Base-by-base conservation (phyloP, 2,888 invertebrate species). In the Apomyelois bistriatella region DNA sequence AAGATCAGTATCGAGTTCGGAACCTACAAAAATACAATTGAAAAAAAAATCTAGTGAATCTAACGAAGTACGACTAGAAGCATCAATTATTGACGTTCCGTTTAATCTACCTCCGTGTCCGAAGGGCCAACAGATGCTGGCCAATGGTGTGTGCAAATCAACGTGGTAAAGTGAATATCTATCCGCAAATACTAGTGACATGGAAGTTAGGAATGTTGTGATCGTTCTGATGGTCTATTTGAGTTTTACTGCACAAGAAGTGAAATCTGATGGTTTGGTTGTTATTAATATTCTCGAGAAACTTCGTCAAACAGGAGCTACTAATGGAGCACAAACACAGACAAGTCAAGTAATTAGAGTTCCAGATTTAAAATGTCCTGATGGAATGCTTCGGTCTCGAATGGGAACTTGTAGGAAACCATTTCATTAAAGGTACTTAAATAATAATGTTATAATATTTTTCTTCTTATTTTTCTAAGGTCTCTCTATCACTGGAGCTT, bases 221-320 rank as follows among this genome's bases (percentile, higher is more conserved):
- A 32, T 46, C 10, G 16, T 46, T 16, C 4, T 46, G 10, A 32
- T 46, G 32, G 15, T 46, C 10, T 5, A 32, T 15, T 16, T 46
- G 9, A 46, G 32, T 32, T 16, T 46, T 15, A 35, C 46, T 46
- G 8, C 8, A 35, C 17, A 41, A 41, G 8, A 6, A 9, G 32
- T 46, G 46, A 15, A 32, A 16, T 46, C 32, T 7, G 46, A 16
- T 2, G 46, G 10, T 3, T 6, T 46, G 12, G 13, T 28, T 32
- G 32, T 60, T 16, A 79, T 83, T 57, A 78, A 80, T 62, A 76
- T 72, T 56, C 75, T 68, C 15, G 79, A 82, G 0, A 82, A 79
- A 58, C 64, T 80, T 16, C 65, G 67, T 12, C 61, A 62, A 58
- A 70, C 73, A 6, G 61, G 66, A n/a, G 59, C 67, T 4, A 63